Percentiles rank a stretch among this genome's conserved stretches.
phyloP scores from a whole-genome alignment of 2,113 vertebrate genomes.

The Misgurnus anguillicaudatus region DNA sequence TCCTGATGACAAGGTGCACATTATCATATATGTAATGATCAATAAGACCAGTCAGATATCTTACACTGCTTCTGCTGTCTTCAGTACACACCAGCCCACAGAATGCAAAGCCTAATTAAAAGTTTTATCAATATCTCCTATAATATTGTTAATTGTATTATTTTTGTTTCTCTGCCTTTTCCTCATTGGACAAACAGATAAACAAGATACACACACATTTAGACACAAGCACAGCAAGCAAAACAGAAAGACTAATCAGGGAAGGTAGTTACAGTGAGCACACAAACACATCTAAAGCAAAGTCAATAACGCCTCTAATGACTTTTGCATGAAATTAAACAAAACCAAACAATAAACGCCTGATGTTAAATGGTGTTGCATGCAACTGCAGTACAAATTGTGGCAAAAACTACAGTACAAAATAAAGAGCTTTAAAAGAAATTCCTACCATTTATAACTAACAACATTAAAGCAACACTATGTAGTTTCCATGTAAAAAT shows the following conservation, averaged over 20 bases:
- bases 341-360: constrained; percentile 23
- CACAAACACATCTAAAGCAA: constrained; percentile 6
- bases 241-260: constrained; percentile 43
- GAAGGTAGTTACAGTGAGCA: constrained; percentile 28
- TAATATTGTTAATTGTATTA: background rate
- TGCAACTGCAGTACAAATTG: background rate
- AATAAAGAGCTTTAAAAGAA: no score
- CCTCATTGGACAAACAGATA: constrained; percentile 32
- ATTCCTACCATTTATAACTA: background rate
- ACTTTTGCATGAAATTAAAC: constrained; percentile 49
- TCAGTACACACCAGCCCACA: background rate
- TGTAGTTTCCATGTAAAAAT: no score
- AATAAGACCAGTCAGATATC: constrained; percentile 22
- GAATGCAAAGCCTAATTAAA: constrained; percentile 17
- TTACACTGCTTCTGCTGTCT: background rate
- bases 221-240: background rate
- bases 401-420: background rate
- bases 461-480: no score
- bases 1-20: constrained; percentile 6
- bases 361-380: constrained; percentile 17
- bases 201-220: background rate
- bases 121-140: constrained; percentile 22
- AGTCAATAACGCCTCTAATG: constrained; percentile 14
- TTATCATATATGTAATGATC: constrained; percentile 1
- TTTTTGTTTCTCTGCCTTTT: background rate